Percentiles rank a stretch among this genome's conserved stretches.
phyloP scores from a whole-genome alignment of 2,797 vertebrate genomes.

The Prunella strophiata region DNA sequence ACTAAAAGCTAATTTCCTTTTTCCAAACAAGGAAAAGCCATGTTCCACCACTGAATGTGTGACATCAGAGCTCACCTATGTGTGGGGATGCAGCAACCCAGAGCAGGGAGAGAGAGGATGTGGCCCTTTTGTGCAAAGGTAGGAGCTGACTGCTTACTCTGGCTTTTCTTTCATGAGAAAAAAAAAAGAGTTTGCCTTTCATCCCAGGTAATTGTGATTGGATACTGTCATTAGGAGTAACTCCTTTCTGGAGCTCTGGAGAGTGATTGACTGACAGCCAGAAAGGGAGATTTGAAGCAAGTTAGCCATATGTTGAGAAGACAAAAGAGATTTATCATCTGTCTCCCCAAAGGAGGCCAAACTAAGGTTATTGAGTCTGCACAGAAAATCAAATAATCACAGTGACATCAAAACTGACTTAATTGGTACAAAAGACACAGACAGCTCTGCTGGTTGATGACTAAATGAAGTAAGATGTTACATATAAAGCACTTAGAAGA shows the following conservation, averaged over 20 bases:
- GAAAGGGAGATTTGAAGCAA: neutral
- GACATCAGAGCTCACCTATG: rapidly evolving
- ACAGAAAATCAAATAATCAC: slow-evolving; percentile 31
- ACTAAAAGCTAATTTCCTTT: neutral
- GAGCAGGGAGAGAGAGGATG: neutral
- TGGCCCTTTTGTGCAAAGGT: neutral
- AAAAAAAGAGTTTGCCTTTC: neutral
- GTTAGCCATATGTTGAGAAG: neutral
- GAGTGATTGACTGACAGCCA: neutral
- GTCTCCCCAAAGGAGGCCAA: neutral
- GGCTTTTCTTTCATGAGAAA: neutral
- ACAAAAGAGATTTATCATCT: slow-evolving; percentile 31
- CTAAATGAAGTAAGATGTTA: neutral
- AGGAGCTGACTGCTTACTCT: neutral
- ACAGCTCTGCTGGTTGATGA: neutral
- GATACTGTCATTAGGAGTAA: neutral
- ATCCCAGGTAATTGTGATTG: neutral
- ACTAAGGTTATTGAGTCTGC: slow-evolving; percentile 16
- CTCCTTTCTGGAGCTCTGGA: neutral
- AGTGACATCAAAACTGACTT: neutral
- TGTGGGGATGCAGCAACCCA: neutral
- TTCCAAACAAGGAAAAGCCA: neutral
- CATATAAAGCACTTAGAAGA: neutral
- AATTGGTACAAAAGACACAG: neutral
- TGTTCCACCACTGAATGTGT: neutral